These are phyloP conservation scores for Halocaridina rubra DNA, from an alignment of 2,888 invertebrate genomes.

Conservation along the genomic window DNA sequence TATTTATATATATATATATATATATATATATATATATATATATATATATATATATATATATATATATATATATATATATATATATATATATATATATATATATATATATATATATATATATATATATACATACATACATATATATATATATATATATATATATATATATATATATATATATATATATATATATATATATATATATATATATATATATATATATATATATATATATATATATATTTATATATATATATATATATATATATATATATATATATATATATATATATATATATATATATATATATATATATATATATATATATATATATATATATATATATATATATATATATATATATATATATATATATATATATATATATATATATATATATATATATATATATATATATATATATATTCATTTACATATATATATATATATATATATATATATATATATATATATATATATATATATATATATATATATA, in stretches of 20 bases:
- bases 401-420: background rate
- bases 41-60: background rate
- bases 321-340: no score
- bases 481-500: background rate
- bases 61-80: background rate
- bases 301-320: no score
- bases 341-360: background rate
- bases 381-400: background rate
- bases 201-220: background rate
- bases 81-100: background rate
- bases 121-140: background rate
- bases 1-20: background rate
- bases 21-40: constrained; percentile 7
- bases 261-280: no score
- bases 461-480: background rate
- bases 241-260: no score
- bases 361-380: background rate
- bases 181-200: background rate
- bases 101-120: background rate
- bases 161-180: background rate
- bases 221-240: background rate
- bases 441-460: no score
- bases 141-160: background rate
- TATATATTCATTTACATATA: no score
- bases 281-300: no score